Conservation (phyloP, 1,140 invertebrate species). For the Camponotus vicinus region DNA sequence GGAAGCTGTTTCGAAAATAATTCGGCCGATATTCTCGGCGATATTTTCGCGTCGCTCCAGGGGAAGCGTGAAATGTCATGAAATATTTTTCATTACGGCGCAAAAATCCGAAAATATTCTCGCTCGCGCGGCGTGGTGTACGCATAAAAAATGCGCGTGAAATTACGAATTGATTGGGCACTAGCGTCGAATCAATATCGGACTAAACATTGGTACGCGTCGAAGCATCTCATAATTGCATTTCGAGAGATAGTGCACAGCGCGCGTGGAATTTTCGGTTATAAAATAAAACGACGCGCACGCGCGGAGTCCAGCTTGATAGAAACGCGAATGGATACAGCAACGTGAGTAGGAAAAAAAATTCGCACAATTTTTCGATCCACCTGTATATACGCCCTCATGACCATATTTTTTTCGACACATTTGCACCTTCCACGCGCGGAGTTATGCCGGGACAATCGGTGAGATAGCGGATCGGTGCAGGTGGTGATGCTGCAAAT, state of each 20-base stretch:
- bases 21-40: neutral
- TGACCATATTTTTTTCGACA: slow-evolving; percentile 25
- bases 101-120: slow-evolving; percentile 26
- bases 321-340: slow-evolving; percentile 8
- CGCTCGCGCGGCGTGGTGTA: neutral
- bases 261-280: slow-evolving; percentile 50
- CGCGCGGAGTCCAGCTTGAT: neutral
- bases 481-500: slow-evolving; percentile 70
- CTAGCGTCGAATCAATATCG: slow-evolving; percentile 50
- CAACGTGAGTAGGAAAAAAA: slow-evolving; percentile 28
- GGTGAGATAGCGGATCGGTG: slow-evolving; percentile 60
- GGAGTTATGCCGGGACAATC: slow-evolving; percentile 30
- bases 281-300: slow-evolving; percentile 42
- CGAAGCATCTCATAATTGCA: slow-evolving; percentile 57
- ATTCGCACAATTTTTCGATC: slow-evolving; percentile 34
- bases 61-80: neutral
- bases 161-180: slow-evolving; percentile 55
- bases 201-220: slow-evolving; percentile 46
- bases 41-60: neutral
- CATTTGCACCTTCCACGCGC: neutral
- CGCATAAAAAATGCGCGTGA: neutral
- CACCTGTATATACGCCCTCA: neutral
- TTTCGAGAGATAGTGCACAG: slow-evolving; percentile 45
- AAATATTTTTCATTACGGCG: slow-evolving; percentile 19
- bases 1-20: slow-evolving; percentile 38